Evolutionary conservation across 2,113 vertebrate species (phyloP), one percentile per base, ranked within the genome.

Genomic region (Xyrauchen texanus): DNA sequence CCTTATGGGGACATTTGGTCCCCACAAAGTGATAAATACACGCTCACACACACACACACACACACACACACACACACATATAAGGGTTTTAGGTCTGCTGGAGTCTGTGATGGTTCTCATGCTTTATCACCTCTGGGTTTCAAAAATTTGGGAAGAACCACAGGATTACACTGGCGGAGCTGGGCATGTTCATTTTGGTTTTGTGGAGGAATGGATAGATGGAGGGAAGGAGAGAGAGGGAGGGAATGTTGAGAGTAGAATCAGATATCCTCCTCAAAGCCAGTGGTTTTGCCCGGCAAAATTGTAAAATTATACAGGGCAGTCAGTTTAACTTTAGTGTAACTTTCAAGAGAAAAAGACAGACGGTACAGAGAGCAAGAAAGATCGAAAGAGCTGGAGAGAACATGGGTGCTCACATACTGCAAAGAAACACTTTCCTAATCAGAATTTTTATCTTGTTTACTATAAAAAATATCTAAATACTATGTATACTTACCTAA

Each of bases 141-240:
- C 78, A 85, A 55, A 79, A 63, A 63, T 76, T 67, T 80, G 82
- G 42, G 42, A 76, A 78, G 77, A 80, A 86, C 84, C 85, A 68
- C 81, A 80, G 86, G 73, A 88, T 88, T 89, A 83, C 85, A 62
- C 62, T 82, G 78, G 83, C 76, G 21, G 80, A 66, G 71, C 81
- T 84, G 84, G 78, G 79, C 63, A 64, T 88, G 85, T 89, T 90
- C 85, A 86, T 90, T 89, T 90, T 84, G 76, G 69, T 91, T 89
- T 80, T 84, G 85, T 49, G 81, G 85, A 53, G 80, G 85, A 78
- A 84, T 15, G 0, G 68, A 66, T 85, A 80, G 45, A 68, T 47
- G 76, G 57, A 63, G n/a, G 46, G 69, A 15, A 51, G 21, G 21
- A 34, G 21, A 34, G 21, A 34, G 21, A 34, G 21, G 21, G 21